Percentiles rank a stretch among this genome's conserved stretches.
phyloP scores from a whole-genome alignment of 2,888 invertebrate species.

The Anodontia alba region DNA sequence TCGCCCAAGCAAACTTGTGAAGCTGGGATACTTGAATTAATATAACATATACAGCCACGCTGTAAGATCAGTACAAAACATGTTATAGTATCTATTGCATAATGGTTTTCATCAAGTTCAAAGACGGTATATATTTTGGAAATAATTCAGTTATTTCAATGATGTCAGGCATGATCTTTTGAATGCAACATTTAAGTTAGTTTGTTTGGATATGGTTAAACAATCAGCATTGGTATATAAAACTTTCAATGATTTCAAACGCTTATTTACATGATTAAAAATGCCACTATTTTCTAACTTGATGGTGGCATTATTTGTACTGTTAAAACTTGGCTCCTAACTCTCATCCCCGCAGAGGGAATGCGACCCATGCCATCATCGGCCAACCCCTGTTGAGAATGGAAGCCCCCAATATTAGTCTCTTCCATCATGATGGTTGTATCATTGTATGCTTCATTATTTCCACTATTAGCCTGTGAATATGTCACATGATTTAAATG shows the following conservation, averaged over 20 bases:
- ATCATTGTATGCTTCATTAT: not conserved
- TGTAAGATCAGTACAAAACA: not conserved
- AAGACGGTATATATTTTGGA: not conserved
- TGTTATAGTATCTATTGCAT: not conserved
- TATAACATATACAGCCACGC: not conserved
- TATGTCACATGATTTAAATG: not conserved
- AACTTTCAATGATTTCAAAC: not conserved
- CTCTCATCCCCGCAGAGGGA: not conserved
- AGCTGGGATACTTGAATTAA: not conserved
- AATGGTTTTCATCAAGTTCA: not conserved
- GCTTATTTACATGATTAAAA: not conserved
- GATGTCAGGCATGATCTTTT: not conserved
- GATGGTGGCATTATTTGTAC: not conserved
- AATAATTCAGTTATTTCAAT: conserved; percentile 6
- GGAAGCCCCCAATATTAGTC: not conserved
- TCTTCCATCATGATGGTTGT: not conserved
- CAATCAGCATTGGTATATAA: conserved; percentile 4
- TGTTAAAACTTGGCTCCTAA: not conserved
- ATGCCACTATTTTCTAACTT: not conserved
- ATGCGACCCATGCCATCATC: not conserved
- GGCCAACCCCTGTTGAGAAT: not conserved
- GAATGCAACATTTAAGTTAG: not conserved
- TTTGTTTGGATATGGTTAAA: not conserved
- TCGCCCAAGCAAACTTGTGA: not conserved
- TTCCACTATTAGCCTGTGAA: not conserved